Percentiles rank a stretch among this genome's conserved stretches.
Conservation (phyloP, 2,888 invertebrate genomes). For the Hydraecia micacea region DNA sequence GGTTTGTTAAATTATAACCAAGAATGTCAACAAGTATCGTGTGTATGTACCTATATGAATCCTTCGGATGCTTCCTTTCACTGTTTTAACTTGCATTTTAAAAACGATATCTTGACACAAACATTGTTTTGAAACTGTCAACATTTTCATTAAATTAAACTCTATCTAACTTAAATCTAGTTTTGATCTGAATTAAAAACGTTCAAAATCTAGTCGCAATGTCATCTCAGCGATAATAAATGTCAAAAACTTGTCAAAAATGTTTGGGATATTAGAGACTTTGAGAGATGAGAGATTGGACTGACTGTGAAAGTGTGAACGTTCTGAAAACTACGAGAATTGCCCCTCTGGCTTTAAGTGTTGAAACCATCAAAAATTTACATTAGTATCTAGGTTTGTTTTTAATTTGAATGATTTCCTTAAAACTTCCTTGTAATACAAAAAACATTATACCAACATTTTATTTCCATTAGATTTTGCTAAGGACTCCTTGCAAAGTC, state of each 20-base stretch:
- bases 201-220: no score
- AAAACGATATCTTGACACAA: background rate
- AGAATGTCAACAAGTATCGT: background rate
- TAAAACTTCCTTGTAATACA: background rate
- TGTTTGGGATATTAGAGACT: no score
- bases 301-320: no score
- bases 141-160: background rate
- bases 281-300: no score
- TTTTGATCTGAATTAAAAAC: background rate
- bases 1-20: background rate
- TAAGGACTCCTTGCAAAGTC: background rate
- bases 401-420: background rate
- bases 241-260: no score
- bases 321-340: no score
- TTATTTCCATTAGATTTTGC: background rate
- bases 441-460: background rate
- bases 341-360: no score
- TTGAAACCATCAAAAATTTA: background rate
- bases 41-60: no score
- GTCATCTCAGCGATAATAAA: no score
- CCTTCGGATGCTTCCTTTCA: constrained; percentile 5
- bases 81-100: background rate
- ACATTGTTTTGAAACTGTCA: background rate
- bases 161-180: background rate
- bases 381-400: no score